Conservation (phyloP, 2,888 invertebrate species). For the Luperina testacea region DNA sequence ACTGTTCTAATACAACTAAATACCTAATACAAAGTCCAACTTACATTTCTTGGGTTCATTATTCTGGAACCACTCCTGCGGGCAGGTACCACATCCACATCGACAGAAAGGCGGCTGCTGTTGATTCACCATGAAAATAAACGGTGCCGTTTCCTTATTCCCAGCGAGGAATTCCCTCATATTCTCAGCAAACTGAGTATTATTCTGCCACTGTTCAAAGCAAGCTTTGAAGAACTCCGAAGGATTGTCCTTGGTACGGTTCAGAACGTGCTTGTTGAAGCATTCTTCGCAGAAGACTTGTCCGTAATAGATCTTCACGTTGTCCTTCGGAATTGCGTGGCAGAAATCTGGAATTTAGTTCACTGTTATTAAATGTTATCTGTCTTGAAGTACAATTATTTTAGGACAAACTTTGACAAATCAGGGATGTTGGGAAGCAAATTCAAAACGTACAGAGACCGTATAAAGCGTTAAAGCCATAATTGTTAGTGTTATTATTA, state of each 20-base stretch:
- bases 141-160: conserved; percentile 75
- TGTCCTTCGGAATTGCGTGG: conserved; percentile 77
- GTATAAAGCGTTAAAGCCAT: background rate
- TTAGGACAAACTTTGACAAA: background rate
- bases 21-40: conserved; percentile 20
- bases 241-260: conserved; percentile 79
- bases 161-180: conserved; percentile 82
- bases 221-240: conserved; percentile 84
- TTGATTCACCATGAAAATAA: conserved; percentile 83
- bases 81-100: conserved; percentile 67
- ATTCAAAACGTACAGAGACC: background rate
- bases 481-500: background rate
- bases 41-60: conserved; percentile 84
- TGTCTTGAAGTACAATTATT: background rate
- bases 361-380: conserved; percentile 31
- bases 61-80: conserved; percentile 77
- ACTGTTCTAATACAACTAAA: background rate
- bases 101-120: conserved; percentile 79
- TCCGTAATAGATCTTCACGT: conserved; percentile 85
- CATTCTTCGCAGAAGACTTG: conserved; percentile 87
- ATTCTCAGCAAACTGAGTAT: conserved; percentile 78
- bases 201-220: conserved; percentile 86
- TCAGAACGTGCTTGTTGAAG: conserved; percentile 81
- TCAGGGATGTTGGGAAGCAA: background rate
- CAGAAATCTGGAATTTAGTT: conserved; percentile 78